Percentiles rank a stretch among this genome's conserved stretches.
Conservation (phyloP, 2,888 invertebrate species). For the Platerodrilus igneus region DNA sequence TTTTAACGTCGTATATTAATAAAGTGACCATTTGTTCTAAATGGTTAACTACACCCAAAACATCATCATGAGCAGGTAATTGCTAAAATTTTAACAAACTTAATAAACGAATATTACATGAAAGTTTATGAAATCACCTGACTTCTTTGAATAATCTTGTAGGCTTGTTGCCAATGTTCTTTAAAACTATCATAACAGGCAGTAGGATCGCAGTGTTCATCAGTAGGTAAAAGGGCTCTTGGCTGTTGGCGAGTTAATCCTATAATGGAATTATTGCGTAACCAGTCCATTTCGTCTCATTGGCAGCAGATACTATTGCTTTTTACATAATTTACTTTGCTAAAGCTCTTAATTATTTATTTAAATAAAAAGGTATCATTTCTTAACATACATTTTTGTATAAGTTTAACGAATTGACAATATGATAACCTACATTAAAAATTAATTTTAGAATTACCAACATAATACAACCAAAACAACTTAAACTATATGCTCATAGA, state of each 20-base stretch:
- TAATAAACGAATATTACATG: conserved; percentile 26
- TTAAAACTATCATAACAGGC: conserved; percentile 91
- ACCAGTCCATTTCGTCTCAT: conserved; percentile 47
- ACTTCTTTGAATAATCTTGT: conserved; percentile 74
- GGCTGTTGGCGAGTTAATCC: conserved; percentile 36
- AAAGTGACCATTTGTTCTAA: conserved; percentile 86
- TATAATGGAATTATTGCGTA: conserved; percentile 39
- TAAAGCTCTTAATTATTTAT: no score
- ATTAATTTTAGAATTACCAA: no score
- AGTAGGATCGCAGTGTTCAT: conserved; percentile 62
- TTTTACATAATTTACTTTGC: no score
- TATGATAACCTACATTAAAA: no score
- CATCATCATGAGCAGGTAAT: conserved; percentile 74
- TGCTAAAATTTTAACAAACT: conserved; percentile 43
- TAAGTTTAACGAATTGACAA: no score
- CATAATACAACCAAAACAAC: no score
- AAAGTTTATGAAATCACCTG: conserved; percentile 50
- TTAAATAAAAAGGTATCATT: no score
- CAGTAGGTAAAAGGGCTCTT: conserved; percentile 30
- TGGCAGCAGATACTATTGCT: no score
- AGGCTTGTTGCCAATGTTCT: conserved; percentile 90
- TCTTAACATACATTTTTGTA: no score
- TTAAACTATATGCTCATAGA: no score
- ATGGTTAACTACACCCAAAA: conserved; percentile 85
- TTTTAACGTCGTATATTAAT: conserved; percentile 70